Percentiles rank a stretch among this genome's conserved stretches.
Conservation (phyloP, 2,797 vertebrate species). For the Tympanoctomys barrerae region DNA sequence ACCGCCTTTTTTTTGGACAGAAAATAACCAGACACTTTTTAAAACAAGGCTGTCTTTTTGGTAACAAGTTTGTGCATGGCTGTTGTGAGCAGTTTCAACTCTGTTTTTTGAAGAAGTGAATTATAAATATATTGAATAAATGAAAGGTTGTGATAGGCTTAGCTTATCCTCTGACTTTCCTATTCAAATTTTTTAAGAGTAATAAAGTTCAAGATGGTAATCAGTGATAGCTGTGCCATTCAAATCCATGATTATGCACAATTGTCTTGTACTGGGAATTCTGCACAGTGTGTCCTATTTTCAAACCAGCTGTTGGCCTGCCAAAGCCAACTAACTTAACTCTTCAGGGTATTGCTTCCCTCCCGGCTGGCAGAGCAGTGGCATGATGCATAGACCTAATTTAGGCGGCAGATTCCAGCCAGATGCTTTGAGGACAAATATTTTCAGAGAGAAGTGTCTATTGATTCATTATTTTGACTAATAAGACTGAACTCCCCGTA, state of each 20-base stretch:
- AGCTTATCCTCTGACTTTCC: slow-evolving; percentile 27
- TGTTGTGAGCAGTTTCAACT: not conserved
- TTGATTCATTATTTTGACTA: slow-evolving; percentile 37
- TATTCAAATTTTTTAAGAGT: slow-evolving; percentile 32
- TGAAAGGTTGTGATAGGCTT: slow-evolving; percentile 42
- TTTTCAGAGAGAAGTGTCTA: slow-evolving; percentile 36
- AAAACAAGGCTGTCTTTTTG: not conserved
- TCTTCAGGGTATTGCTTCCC: not conserved
- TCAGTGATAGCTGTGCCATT: slow-evolving; percentile 8
- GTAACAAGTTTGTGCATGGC: not conserved
- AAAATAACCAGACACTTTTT: slow-evolving; percentile 19
- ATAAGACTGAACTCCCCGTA: not conserved
- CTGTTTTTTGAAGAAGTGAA: slow-evolving; percentile 38
- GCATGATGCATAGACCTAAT: not conserved
- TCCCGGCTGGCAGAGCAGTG: not conserved
- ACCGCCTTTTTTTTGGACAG: slow-evolving; percentile 43
- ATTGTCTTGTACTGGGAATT: not conserved
- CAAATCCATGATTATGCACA: not conserved
- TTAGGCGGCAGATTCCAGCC: not conserved
- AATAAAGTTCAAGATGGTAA: slow-evolving; percentile 23
- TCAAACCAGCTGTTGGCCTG: not conserved
- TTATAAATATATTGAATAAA: slow-evolving; percentile 61
- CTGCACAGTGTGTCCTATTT: not conserved
- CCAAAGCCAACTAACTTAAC: not conserved
- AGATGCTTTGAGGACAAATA: slow-evolving; percentile 13